Evolutionary conservation across 2,888 invertebrate species (phyloP).

Genomic region (Diachrysia chrysitis): DNA sequence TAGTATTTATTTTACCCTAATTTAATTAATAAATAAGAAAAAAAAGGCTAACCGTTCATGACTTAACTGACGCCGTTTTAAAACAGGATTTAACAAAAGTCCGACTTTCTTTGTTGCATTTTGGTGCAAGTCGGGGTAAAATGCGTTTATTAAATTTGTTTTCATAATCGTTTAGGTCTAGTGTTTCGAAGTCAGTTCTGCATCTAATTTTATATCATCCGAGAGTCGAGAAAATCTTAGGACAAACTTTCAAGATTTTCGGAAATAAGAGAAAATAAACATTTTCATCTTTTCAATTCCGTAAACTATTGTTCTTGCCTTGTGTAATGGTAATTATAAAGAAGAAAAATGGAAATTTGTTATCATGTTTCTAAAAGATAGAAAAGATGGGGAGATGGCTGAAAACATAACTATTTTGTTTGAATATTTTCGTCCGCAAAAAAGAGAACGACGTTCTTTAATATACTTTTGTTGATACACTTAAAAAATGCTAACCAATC

Average conservation of each 20-base stretch:
- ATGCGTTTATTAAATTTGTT: constrained; percentile 64
- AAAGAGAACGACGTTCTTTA: no score
- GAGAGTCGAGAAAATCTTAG: not conserved
- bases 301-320: no score
- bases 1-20: no score
- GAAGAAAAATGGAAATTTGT: no score
- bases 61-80: constrained; percentile 28
- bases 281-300: no score
- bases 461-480: not conserved
- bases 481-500: not conserved
- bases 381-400: no score
- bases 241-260: not conserved
- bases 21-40: no score
- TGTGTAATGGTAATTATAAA: no score
- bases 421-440: no score
- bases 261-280: not conserved
- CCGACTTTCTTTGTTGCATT: constrained; percentile 60
- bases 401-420: no score
- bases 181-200: constrained; percentile 26
- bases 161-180: constrained; percentile 46
- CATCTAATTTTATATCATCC: constrained; percentile 10
- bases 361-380: no score
- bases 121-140: constrained; percentile 40
- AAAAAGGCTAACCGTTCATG: constrained; percentile 16
- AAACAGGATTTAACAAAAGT: constrained; percentile 54